These are phyloP conservation scores for Hypomecis punctinalis DNA, from an alignment of 2,888 invertebrate species.

Conservation along the genomic window DNA sequence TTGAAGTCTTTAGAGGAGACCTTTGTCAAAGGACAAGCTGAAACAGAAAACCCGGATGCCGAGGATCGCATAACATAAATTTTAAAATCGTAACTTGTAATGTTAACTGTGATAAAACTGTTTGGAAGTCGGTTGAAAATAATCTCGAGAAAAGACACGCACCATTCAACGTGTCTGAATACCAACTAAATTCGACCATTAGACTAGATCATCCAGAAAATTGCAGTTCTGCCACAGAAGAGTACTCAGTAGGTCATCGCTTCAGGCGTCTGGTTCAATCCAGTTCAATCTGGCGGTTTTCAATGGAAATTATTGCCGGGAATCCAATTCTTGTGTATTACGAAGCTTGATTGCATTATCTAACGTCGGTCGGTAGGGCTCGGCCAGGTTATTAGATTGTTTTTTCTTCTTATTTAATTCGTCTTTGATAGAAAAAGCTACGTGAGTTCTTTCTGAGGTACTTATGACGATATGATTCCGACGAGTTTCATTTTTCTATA, in stretches of 20 bases:
- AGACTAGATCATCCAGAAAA: slow-evolving; percentile 28
- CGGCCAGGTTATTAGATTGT: slow-evolving; percentile 7
- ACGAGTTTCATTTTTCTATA: no score
- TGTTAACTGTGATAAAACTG: no score
- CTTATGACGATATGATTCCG: background rate
- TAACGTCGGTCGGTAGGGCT: slow-evolving; percentile 10
- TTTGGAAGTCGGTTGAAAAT: no score
- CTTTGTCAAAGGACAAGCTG: no score
- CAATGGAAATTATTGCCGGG: slow-evolving; percentile 24
- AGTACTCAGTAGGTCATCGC: slow-evolving; percentile 17
- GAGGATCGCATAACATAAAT: no score
- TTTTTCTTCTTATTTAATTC: slow-evolving; percentile 1
- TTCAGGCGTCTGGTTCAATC: slow-evolving; percentile 18
- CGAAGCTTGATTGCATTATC: slow-evolving; percentile 49
- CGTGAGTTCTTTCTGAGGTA: background rate
- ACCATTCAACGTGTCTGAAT: background rate
- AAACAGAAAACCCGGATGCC: no score
- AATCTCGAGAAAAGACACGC: background rate
- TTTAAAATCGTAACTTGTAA: no score
- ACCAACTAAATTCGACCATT: slow-evolving; percentile 13
- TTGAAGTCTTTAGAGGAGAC: no score
- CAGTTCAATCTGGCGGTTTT: slow-evolving; percentile 14
- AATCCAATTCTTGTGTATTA: slow-evolving; percentile 51
- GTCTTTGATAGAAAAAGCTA: background rate
- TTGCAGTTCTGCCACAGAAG: slow-evolving; percentile 6